A percentile compares a stretch with the other conserved stretches of the same genome.
These are phyloP conservation scores for Eufriesea mexicana DNA, from an alignment of 1,140 invertebrate genomes.

Conservation along the genomic window DNA sequence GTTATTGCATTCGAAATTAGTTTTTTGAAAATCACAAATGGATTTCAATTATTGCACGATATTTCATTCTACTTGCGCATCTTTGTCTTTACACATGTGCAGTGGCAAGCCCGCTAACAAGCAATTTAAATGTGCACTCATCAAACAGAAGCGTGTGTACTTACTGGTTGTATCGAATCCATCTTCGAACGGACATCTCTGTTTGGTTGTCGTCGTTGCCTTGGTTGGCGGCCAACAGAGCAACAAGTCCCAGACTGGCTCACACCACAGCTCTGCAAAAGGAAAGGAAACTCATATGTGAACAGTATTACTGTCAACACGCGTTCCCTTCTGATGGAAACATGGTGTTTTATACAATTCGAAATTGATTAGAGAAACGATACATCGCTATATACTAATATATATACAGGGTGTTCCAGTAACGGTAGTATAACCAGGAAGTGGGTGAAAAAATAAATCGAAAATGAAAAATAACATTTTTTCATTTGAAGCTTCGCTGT, in stretches of 20 bases:
- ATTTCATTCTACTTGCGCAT: background rate
- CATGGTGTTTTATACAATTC: background rate
- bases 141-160: slow-evolving; percentile 68
- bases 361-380: background rate
- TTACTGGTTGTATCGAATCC: slow-evolving; percentile 89
- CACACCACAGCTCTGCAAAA: slow-evolving; percentile 85
- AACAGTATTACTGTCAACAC: background rate
- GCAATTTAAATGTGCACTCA: slow-evolving; percentile 51
- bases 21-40: background rate
- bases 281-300: slow-evolving; percentile 51
- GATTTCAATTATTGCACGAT: slow-evolving; percentile 1
- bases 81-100: too few relatives aligned
- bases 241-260: slow-evolving; percentile 87
- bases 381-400: too few relatives aligned
- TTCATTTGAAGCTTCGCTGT: too few relatives aligned
- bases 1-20: background rate
- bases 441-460: too few relatives aligned
- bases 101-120: background rate
- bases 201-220: slow-evolving; percentile 84
- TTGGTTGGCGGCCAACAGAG: slow-evolving; percentile 90
- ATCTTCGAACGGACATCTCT: slow-evolving; percentile 87
- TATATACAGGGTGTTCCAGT: too few relatives aligned
- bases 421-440: too few relatives aligned
- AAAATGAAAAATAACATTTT: too few relatives aligned
- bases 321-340: background rate